phyloP scores from a whole-genome alignment of 2,797 vertebrate species.

The Eulemur rubriventer region DNA sequence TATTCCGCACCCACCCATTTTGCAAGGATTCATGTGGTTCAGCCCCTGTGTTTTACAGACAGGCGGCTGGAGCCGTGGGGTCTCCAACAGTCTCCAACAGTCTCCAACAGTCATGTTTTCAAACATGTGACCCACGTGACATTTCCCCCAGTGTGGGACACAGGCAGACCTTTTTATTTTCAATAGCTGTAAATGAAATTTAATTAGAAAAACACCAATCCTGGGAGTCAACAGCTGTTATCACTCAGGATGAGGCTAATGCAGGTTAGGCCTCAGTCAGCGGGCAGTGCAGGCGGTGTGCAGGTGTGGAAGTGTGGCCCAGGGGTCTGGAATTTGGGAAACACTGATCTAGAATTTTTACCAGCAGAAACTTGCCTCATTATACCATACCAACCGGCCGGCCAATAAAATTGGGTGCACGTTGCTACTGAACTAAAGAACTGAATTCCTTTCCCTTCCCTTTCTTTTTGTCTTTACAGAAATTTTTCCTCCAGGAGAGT shows the following conservation, averaged over 20 bases:
- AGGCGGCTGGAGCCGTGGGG: not conserved
- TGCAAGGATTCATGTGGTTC: not conserved
- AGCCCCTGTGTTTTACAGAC: not conserved
- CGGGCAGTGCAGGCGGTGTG: rapidly evolving
- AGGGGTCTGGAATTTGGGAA: not conserved
- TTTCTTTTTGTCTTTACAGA: conserved; percentile 79
- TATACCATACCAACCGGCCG: not conserved
- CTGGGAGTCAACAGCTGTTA: no score
- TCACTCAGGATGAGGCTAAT: not conserved
- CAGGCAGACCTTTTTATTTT: not conserved
- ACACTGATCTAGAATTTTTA: not conserved
- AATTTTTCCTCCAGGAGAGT: conserved; percentile 85
- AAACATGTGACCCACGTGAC: not conserved
- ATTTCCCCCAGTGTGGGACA: not conserved
- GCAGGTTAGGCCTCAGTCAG: no score
- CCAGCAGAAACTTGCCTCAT: not conserved
- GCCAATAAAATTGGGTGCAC: not conserved
- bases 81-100: no score
- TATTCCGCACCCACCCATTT: not conserved
- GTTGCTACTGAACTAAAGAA: not conserved
- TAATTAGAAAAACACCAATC: not conserved
- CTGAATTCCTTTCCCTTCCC: not conserved
- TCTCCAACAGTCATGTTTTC: not conserved
- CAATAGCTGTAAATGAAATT: not conserved
- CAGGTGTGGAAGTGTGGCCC: rapidly evolving